Percentiles rank a stretch among this genome's conserved stretches.
Conservation (phyloP, 2,797 vertebrate species). For the Crenichthys baileyi region DNA sequence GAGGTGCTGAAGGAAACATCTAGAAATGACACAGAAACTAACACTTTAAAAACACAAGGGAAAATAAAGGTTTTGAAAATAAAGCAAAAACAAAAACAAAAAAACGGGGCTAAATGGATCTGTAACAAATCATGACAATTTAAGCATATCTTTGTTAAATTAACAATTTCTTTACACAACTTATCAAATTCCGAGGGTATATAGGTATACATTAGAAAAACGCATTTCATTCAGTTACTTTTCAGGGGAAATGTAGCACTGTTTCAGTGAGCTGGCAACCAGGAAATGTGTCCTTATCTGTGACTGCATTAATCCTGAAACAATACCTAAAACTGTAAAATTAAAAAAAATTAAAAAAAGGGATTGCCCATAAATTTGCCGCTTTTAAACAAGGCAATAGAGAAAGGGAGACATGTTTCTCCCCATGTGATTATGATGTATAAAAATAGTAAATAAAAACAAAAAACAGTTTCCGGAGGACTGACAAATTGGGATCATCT, state of each 20-base stretch:
- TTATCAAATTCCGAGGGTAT: not conserved
- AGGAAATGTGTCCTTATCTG: not conserved
- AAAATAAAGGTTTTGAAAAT: too few relatives aligned
- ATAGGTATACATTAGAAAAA: not conserved
- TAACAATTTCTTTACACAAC: not conserved
- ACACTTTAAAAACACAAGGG: not conserved
- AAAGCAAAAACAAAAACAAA: not conserved
- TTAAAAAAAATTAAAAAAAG: too few relatives aligned
- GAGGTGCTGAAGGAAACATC: not conserved
- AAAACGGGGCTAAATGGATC: not conserved
- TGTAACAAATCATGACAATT: not conserved
- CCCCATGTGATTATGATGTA: conserved; percentile 50
- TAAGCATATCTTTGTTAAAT: not conserved
- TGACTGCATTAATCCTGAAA: not conserved
- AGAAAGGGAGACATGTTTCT: conserved; percentile 27
- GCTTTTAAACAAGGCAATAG: conserved; percentile 38
- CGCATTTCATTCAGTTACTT: not conserved
- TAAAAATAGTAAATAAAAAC: conserved; percentile 33
- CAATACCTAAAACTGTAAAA: not conserved
- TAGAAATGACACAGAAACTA: not conserved
- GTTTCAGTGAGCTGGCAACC: not conserved
- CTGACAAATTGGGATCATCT: conserved; percentile 41
- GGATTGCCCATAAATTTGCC: conserved; percentile 37
- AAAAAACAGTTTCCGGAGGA: conserved; percentile 40
- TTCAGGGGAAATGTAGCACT: not conserved